These are phyloP conservation scores for Aphodius sticticus DNA, from an alignment of 2,888 invertebrate genomes.

Conservation along the genomic window DNA sequence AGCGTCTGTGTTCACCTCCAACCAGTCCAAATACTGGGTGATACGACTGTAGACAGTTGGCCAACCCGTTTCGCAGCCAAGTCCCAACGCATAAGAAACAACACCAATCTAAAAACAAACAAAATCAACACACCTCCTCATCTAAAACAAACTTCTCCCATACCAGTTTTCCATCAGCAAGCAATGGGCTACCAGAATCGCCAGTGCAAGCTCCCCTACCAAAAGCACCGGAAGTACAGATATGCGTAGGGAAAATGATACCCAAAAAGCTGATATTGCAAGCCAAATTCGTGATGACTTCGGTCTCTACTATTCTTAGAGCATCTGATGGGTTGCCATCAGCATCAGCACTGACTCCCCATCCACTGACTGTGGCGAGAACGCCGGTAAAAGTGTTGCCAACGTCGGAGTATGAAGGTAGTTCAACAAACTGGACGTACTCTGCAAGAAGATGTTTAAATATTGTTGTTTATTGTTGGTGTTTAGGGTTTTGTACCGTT, in stretches of 20 bases:
- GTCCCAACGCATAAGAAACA: conserved; percentile 33
- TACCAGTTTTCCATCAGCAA: conserved; percentile 27
- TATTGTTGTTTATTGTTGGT: neutral
- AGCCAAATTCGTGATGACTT: conserved; percentile 18
- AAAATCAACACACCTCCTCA: neutral
- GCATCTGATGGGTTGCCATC: neutral
- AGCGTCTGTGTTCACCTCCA: conserved; percentile 40
- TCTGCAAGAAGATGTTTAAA: conserved; percentile 14
- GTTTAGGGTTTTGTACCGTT: conserved; percentile 16
- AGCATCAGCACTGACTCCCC: conserved; percentile 58
- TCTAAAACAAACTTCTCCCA: neutral
- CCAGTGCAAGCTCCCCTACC: conserved; percentile 63
- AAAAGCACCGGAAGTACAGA: conserved; percentile 60
- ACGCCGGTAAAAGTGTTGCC: conserved; percentile 54
- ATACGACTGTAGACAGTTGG: conserved; percentile 50
- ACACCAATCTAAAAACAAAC: conserved; percentile 27
- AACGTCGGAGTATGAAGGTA: conserved; percentile 42
- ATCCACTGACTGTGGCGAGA: conserved; percentile 60
- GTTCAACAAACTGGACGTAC: conserved; percentile 23
- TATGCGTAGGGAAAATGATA: conserved; percentile 57
- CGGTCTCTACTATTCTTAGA: neutral
- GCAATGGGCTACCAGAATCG: conserved; percentile 58
- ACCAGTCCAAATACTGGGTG: conserved; percentile 50
- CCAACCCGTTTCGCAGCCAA: conserved; percentile 50
- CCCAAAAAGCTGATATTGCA: conserved; percentile 61